Evolutionary conservation across 2,113 vertebrate species (phyloP).

Genomic region (Phainopepla nitens): DNA sequence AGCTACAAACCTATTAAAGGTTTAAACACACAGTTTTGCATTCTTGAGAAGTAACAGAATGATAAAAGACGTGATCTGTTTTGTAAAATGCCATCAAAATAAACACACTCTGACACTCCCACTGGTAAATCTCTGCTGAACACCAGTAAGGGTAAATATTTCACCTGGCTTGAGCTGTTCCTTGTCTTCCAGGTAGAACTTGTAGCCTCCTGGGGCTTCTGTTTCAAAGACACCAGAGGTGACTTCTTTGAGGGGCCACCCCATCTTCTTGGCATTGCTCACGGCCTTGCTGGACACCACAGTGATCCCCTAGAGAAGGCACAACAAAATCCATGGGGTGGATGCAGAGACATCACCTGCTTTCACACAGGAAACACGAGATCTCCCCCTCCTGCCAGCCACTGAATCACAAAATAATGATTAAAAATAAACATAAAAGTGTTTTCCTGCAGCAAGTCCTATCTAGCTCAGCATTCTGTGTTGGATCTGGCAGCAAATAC

Average conservation of each 20-base stretch:
- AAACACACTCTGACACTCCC: neutral
- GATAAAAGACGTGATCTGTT: accelerated
- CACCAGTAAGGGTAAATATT: neutral
- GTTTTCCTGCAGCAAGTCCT: neutral
- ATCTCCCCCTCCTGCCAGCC: neutral
- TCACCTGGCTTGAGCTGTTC: constrained; percentile 78
- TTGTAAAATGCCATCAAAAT: neutral
- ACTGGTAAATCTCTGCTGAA: neutral
- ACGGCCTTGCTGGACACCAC: constrained; percentile 88
- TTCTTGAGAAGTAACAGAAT: neutral
- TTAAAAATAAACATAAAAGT: neutral
- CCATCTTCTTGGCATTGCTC: constrained; percentile 80
- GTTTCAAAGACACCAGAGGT: constrained; percentile 78
- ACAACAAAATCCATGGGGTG: neutral
- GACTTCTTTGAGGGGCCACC: constrained; percentile 86
- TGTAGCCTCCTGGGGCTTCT: constrained; percentile 91
- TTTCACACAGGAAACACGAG: neutral
- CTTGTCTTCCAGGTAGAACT: constrained; percentile 86
- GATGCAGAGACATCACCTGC: neutral
- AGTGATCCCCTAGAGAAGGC: constrained; percentile 80
- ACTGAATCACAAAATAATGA: neutral
- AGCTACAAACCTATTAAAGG: accelerated
- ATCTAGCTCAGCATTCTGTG: neutral
- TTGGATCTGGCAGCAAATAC: neutral
- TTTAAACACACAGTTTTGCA: accelerated